Evolutionary conservation across 2,888 invertebrate species (phyloP), one percentile per base, ranked within the genome.

Genomic region (Polyommatus iphigenia): DNA sequence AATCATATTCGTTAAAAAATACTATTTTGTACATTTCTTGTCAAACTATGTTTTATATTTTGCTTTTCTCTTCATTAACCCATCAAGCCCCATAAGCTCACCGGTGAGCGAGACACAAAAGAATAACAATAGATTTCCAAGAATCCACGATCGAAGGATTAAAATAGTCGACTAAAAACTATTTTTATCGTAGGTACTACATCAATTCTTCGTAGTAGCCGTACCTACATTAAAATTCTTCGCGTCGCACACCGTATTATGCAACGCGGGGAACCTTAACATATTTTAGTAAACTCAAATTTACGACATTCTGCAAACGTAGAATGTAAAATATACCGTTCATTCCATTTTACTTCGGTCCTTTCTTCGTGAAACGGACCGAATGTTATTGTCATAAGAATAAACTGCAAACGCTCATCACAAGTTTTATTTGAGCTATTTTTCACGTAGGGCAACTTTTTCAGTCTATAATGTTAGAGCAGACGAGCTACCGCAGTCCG

Each of bases 381-480:
- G 67, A 67, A 67, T 67, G 32, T 67, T 67, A 67, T 67, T 67
- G 32, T 67, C 67, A 32, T 67, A 29, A 29, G 67, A 67, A 67
- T 67, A 67, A 67, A 67, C 29, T 67, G 67, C 67, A 32, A 67
- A 67, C 67, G 67, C 67, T 67, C 67, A 67, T 67, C 67, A 32
- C 29, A 67, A 67, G 67, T 67, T 67, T 67, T 67, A 67, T 67
- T 67, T 18, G 67, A 67, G 67, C 67, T 1, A 67, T 67, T 67
- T 67, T 67, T 67, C 67, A 67, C 67, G 29, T 29, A 15, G 29
- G 29, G 6, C 29, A 67, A 67, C 67, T 29, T 67, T 29, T 32
- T 18, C 29, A 67, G 67, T 29, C 15, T 67, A 67, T 67, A 67
- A 29, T 29, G 29, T 32, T 29, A 29, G 67, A 29, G 67, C 29